phyloP scores from a whole-genome alignment of 2,888 invertebrate species.

The Sturmia bella region DNA sequence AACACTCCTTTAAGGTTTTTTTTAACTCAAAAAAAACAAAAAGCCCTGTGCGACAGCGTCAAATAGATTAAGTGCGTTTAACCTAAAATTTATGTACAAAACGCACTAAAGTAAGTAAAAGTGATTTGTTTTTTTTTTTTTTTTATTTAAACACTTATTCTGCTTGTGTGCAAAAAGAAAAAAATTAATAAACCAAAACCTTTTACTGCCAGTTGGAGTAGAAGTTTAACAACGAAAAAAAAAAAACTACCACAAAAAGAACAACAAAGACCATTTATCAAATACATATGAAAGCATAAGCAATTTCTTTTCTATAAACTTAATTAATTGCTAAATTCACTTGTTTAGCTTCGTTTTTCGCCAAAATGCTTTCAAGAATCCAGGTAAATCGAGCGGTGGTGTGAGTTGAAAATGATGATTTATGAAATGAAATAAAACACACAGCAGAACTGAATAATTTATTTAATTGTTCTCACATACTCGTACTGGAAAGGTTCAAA shows the following conservation, averaged over 20 bases:
- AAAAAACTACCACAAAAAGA: not conserved
- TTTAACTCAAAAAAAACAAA: too few species aligned
- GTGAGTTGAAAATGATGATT: conserved; percentile 1
- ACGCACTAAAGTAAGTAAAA: too few species aligned
- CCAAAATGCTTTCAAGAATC: not conserved
- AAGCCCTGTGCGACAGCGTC: too few species aligned
- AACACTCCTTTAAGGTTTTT: too few species aligned
- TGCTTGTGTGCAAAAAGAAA: too few species aligned
- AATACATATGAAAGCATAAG: conserved; percentile 14
- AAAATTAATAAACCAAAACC: too few species aligned
- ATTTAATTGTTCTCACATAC: conserved; percentile 26
- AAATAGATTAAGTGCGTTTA: too few species aligned
- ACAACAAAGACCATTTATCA: conserved; percentile 18
- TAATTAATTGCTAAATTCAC: not conserved
- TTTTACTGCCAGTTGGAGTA: too few species aligned
- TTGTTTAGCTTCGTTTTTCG: not conserved
- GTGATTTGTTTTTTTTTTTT: too few species aligned
- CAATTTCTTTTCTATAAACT: not conserved
- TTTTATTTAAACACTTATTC: too few species aligned
- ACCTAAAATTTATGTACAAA: too few species aligned
- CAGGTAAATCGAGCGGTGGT: not conserved
- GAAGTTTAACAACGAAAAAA: too few species aligned
- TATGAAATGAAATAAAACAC: conserved; percentile 17
- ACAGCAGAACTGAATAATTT: conserved; percentile 30
- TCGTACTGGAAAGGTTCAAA: not conserved